These are phyloP conservation scores for Tetrao urogallus DNA, from an alignment of 2,113 vertebrate species.

Conservation along the genomic window DNA sequence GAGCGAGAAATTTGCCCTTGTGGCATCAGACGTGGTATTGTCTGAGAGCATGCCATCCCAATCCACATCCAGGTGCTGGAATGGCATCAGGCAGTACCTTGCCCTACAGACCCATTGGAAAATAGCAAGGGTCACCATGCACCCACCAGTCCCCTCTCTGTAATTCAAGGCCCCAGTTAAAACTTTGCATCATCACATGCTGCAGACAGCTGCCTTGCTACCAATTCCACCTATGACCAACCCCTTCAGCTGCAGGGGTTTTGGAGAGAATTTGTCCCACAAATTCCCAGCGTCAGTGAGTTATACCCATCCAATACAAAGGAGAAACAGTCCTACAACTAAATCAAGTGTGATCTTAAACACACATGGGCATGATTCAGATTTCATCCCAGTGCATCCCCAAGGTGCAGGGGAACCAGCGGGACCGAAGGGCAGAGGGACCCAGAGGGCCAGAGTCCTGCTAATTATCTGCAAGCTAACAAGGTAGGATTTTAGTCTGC, in stretches of 20 bases:
- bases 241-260: background rate
- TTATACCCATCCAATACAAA: background rate
- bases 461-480: conserved; percentile 42
- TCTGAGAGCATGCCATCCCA: background rate
- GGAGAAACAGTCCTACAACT: background rate
- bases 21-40: background rate
- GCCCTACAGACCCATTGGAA: background rate
- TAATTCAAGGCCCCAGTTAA: background rate
- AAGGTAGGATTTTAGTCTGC: conserved; percentile 4
- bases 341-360: background rate
- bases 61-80: background rate
- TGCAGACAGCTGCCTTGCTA: background rate
- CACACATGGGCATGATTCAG: rapidly evolving
- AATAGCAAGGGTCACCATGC: background rate
- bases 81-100: rapidly evolving
- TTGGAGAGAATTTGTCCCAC: background rate
- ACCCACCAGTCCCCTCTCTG: background rate
- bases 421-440: background rate
- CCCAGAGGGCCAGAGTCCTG: background rate
- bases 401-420: rapidly evolving
- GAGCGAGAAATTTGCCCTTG: background rate
- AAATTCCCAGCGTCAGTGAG: background rate
- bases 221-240: rapidly evolving
- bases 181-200: background rate
- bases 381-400: background rate